phyloP scores from a whole-genome alignment of 2,113 vertebrate genomes.

The Dolichallabes microphthalmus region DNA sequence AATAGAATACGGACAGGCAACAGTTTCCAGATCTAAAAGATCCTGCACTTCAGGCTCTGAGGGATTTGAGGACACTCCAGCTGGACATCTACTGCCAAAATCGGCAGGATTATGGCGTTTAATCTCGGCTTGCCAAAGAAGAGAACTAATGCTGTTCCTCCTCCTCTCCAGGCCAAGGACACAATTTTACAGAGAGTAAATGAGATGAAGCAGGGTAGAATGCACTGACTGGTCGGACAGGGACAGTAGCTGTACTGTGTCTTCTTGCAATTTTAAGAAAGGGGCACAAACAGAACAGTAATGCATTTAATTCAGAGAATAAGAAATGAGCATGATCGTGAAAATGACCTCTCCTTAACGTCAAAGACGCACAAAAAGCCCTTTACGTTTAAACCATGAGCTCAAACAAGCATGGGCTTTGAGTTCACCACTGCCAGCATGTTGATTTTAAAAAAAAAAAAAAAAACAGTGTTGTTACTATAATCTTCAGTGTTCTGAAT shows the following conservation, averaged over 20 bases:
- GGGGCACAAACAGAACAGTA: slow-evolving; percentile 26
- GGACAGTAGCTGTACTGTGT: slow-evolving; percentile 19
- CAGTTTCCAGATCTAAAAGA: not conserved
- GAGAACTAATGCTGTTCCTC: slow-evolving; percentile 47
- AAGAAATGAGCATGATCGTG: slow-evolving; percentile 17
- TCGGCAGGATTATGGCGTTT: slow-evolving; percentile 50
- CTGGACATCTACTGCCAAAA: slow-evolving; percentile 54
- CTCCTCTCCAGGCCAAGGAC: slow-evolving; percentile 42
- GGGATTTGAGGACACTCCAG: slow-evolving; percentile 54
- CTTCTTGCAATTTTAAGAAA: slow-evolving; percentile 23
- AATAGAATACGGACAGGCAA: not conserved
- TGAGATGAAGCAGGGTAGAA: slow-evolving; percentile 1
- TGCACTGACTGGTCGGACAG: not conserved
- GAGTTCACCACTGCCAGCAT: slow-evolving; percentile 1
- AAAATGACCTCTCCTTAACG: slow-evolving; percentile 3
- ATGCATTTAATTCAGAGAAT: slow-evolving; percentile 31
- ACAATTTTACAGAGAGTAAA: slow-evolving; percentile 20
- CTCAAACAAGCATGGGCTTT: slow-evolving; percentile 21
- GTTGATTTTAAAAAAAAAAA: not conserved
- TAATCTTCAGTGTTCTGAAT: not conserved
- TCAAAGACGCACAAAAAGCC: slow-evolving; percentile 22
- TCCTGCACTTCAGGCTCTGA: slow-evolving; percentile 30
- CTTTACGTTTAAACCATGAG: slow-evolving; percentile 27
- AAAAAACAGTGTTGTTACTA: not conserved
- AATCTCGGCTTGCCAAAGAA: slow-evolving; percentile 51